Evolutionary conservation across 1,140 invertebrate genomes (phyloP), one percentile per base, ranked within the genome.

Genomic region (Lasioglossum albipes): DNA sequence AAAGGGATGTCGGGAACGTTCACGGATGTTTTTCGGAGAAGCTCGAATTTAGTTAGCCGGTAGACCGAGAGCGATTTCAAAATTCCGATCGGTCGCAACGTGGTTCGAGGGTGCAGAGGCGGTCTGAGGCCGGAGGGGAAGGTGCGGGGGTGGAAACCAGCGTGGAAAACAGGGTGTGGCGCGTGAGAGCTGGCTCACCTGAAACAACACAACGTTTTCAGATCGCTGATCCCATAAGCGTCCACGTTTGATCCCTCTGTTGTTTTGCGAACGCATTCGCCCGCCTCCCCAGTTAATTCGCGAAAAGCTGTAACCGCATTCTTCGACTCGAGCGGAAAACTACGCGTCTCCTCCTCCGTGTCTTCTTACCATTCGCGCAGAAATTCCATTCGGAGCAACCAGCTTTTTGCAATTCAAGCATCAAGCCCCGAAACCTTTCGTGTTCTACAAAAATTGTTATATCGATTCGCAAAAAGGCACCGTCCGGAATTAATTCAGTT

Each of bases 201-300:
- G 92, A 92, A 93, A 93, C 90, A 93, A 93, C 92, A 93, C 84
- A 90, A 89, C 89, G 91, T 92, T 93, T 92, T 91, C 92, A 91
- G 90, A 92, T 92, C 91, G 88, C 90, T 92, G 91, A 92, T 92
- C 91, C 91, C 89, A 91, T 92, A 92, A 92, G 91, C 91, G 90
- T 90, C 88, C 86, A 86, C 89, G 89, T 93, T 93, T 90, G 90
- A 92, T 92, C 90, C 91, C 89, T 88, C 88, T 91, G 91, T 92
- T 92, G 90, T 91, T 89, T 86, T 84, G 88, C 83, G 81, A 84
- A 81, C 83, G 84, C 81, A 84, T 79, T 79, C 83, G 83, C 75
- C 70, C 59, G 57, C 77, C 80, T 73, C 52, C 36, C 62, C 75
- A 75, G 79, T 87, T 88, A 84, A 89, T 87, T 87, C 86, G 81